phyloP scores from a whole-genome alignment of 2,888 invertebrate species.

The Corbicula japonica region DNA sequence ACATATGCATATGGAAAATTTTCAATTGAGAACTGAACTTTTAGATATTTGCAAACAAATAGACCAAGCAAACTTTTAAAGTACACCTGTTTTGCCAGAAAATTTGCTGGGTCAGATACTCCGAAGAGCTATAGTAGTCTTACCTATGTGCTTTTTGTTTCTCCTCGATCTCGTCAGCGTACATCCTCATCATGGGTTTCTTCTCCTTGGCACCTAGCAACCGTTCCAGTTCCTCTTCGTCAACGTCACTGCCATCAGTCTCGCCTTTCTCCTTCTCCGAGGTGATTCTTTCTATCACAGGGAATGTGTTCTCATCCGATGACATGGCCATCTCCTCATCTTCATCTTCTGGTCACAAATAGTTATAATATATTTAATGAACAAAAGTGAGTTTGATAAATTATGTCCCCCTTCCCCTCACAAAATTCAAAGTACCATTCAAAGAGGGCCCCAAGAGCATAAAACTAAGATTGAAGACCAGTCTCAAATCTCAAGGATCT shows the following conservation, averaged over 20 bases:
- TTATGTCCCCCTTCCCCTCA: constrained; percentile 3
- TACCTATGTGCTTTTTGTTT: constrained; percentile 74
- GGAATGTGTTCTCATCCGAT: constrained; percentile 51
- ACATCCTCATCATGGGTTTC: constrained; percentile 93
- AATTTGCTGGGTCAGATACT: no score
- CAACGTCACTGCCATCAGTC: constrained; percentile 60
- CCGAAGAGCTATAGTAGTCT: not conserved
- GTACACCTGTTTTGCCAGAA: no score
- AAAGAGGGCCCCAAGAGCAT: no score
- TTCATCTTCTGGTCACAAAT: constrained; percentile 33
- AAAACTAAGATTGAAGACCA: no score
- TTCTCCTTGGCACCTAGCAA: constrained; percentile 88
- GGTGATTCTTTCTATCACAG: constrained; percentile 51
- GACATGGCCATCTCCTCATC: constrained; percentile 47
- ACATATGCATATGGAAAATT: no score
- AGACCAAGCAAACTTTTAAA: no score
- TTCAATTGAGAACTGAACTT: no score
- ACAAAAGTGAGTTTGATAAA: no score
- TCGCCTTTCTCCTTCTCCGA: constrained; percentile 22
- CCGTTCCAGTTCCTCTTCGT: constrained; percentile 73
- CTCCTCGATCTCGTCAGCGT: constrained; percentile 94
- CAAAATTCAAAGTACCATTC: no score
- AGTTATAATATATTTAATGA: not conserved
- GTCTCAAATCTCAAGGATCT: no score
- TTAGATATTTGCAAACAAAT: no score